These are phyloP conservation scores for Cebus imitator DNA, from an alignment of 2,113 vertebrate genomes.

Conservation along the genomic window DNA sequence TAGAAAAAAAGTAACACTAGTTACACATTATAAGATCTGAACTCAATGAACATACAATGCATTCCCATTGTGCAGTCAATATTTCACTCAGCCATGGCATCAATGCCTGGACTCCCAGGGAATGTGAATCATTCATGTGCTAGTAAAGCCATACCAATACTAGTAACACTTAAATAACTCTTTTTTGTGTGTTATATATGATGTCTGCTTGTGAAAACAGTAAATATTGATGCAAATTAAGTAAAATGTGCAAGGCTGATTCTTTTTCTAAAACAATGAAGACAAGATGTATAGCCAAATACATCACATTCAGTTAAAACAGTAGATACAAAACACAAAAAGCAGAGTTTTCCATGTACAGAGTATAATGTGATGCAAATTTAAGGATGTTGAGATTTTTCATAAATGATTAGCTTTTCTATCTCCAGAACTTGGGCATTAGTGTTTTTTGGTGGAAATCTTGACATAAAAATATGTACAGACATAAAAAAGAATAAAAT, in stretches of 20 bases:
- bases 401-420: background rate
- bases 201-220: slow-evolving; percentile 73
- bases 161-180: slow-evolving; percentile 71
- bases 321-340: background rate
- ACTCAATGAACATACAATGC: slow-evolving; percentile 84
- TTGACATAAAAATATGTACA: slow-evolving; percentile 3
- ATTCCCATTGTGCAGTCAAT: slow-evolving; percentile 83
- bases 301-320: slow-evolving; percentile 65
- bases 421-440: background rate
- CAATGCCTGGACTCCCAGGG: slow-evolving; percentile 72
- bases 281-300: slow-evolving; percentile 64
- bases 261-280: slow-evolving; percentile 62
- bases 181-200: slow-evolving; percentile 69
- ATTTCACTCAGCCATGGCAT: slow-evolving; percentile 81
- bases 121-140: slow-evolving; percentile 80
- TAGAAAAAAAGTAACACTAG: slow-evolving; percentile 81
- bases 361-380: background rate
- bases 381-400: slow-evolving; percentile 27
- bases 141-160: slow-evolving; percentile 68
- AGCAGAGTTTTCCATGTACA: background rate
- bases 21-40: slow-evolving; percentile 85
- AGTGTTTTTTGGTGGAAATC: background rate
- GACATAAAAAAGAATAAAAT: no score
- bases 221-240: slow-evolving; percentile 78
- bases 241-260: slow-evolving; percentile 78